A percentile compares a stretch with the other conserved stretches of the same genome.
Evolutionary conservation across 2,113 vertebrate genomes (phyloP).

Genomic region (Myotis davidii): DNA sequence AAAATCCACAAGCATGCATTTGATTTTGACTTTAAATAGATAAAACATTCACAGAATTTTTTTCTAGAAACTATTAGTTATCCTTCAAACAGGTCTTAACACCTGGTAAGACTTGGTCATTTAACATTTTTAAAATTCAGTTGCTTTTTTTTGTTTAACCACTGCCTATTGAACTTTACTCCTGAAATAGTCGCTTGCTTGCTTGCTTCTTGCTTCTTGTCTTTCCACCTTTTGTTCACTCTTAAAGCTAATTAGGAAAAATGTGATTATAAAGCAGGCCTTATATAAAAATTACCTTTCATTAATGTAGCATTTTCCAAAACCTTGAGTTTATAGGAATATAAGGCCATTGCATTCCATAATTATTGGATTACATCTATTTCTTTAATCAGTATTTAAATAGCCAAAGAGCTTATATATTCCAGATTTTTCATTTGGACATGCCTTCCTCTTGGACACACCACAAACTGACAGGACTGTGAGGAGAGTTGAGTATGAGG

Average conservation of each 20-base stretch:
- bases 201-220: slow-evolving; percentile 39
- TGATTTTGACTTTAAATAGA: slow-evolving; percentile 23
- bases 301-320: slow-evolving; percentile 63
- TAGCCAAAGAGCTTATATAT: background rate
- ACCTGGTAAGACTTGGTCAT: slow-evolving; percentile 45
- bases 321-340: slow-evolving; percentile 75
- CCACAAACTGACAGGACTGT: background rate
- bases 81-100: slow-evolving; percentile 19
- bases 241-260: slow-evolving; percentile 34
- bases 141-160: background rate
- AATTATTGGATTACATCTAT: background rate
- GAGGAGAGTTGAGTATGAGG: slow-evolving; percentile 78
- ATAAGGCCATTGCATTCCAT: background rate
- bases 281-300: slow-evolving; percentile 48
- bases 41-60: slow-evolving; percentile 30
- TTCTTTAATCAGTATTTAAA: slow-evolving; percentile 14
- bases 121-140: background rate
- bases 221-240: slow-evolving; percentile 34
- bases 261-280: background rate
- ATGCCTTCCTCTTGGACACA: slow-evolving; percentile 38
- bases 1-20: background rate
- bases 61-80: slow-evolving; percentile 9
- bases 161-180: slow-evolving; percentile 38
- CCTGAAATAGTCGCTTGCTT: slow-evolving; percentile 52
- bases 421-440: slow-evolving; percentile 54